Conservation (phyloP, 2,888 invertebrate genomes). For the Tribolium freemani region DNA sequence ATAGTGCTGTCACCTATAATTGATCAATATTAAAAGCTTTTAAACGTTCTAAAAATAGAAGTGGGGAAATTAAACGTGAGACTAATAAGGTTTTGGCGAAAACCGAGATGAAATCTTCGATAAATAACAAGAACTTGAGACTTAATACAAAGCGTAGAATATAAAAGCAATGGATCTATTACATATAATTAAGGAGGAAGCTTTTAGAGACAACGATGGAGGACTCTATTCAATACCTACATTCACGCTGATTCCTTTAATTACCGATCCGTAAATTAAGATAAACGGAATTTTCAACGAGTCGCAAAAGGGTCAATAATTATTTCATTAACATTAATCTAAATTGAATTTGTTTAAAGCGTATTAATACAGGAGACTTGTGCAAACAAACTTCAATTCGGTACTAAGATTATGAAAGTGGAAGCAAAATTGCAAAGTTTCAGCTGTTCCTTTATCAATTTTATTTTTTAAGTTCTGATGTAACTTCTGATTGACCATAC, state of each 20-base stretch:
- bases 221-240: conserved; percentile 16
- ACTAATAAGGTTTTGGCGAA: not conserved
- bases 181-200: conserved; percentile 18
- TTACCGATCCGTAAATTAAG: not conserved
- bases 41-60: not conserved
- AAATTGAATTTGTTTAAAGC: not conserved
- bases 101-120: conserved; percentile 27
- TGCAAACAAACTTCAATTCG: too few species aligned
- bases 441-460: too few species aligned
- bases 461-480: too few species aligned
- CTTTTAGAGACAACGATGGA: conserved; percentile 6
- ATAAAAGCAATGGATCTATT: conserved; percentile 37
- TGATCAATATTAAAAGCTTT: conserved; percentile 8
- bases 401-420: too few species aligned
- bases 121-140: conserved; percentile 33
- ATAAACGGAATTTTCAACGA: not conserved
- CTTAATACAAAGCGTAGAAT: conserved; percentile 8
- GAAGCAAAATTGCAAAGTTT: too few species aligned
- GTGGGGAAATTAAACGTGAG: not conserved
- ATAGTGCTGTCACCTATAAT: conserved; percentile 74
- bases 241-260: conserved; percentile 14
- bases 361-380: too few species aligned
- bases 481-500: too few species aligned
- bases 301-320: not conserved
- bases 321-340: not conserved